These are phyloP conservation scores for Eulemur mongoz DNA, from an alignment of 2,797 vertebrate genomes.

Conservation along the genomic window DNA sequence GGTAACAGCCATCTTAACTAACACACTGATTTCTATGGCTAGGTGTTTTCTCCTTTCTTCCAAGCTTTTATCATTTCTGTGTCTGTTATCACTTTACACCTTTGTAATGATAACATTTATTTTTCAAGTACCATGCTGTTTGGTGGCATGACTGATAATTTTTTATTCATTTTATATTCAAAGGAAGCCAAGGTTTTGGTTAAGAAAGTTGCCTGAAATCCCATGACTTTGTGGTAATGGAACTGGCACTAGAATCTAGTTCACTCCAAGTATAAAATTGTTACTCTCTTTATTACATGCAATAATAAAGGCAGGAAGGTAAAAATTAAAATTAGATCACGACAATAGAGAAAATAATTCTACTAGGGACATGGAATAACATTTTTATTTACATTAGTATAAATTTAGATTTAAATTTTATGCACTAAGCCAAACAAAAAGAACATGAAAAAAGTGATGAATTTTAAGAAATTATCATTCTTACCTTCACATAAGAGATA, in stretches of 20 bases:
- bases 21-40: background rate
- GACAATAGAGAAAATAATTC: conserved; percentile 15
- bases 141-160: background rate
- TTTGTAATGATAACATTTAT: background rate
- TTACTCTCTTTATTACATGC: background rate
- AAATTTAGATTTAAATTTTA: conserved; percentile 10
- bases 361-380: background rate
- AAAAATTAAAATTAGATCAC: conserved; percentile 28
- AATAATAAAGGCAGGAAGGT: conserved; percentile 27
- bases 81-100: background rate
- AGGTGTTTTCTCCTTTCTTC: background rate
- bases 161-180: conserved; percentile 38
- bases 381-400: background rate
- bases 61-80: background rate
- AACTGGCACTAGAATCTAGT: background rate
- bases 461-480: background rate
- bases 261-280: background rate
- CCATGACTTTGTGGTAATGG: background rate
- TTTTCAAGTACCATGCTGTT: background rate
- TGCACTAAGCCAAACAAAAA: background rate
- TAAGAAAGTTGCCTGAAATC: background rate
- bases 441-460: background rate
- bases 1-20: background rate
- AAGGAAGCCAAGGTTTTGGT: background rate
- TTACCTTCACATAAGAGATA: background rate